Evolutionary conservation across 2,113 vertebrate species (phyloP).

Genomic region (Oreochromis aureus): DNA sequence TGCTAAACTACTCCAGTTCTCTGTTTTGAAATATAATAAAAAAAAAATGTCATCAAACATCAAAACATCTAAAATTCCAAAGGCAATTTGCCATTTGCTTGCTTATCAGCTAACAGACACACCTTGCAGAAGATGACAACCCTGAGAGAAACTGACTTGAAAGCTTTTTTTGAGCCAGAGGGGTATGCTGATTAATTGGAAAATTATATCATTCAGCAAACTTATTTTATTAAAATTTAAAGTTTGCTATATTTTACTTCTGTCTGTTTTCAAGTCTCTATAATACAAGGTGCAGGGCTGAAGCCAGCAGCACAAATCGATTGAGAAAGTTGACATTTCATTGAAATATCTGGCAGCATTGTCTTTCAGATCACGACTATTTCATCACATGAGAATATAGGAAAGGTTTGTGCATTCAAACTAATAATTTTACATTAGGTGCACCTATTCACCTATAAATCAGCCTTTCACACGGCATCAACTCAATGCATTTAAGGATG

Average conservation of each 20-base stretch:
- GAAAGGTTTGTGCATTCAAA: background rate
- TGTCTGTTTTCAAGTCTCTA: background rate
- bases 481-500: background rate
- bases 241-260: slow-evolving; percentile 14
- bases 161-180: background rate
- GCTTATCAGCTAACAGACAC: slow-evolving; percentile 31
- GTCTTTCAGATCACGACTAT: background rate
- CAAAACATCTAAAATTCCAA: background rate
- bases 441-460: background rate
- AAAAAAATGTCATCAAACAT: background rate
- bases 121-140: slow-evolving; percentile 3
- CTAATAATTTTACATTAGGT: background rate
- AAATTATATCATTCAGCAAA: background rate
- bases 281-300: background rate
- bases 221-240: slow-evolving; percentile 12
- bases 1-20: background rate
- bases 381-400: background rate
- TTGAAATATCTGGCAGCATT: slow-evolving; percentile 1
- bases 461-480: background rate
- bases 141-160: slow-evolving; percentile 5
- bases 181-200: slow-evolving; percentile 29
- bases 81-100: background rate
- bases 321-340: slow-evolving; percentile 10
- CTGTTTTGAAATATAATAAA: background rate
- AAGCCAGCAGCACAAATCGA: background rate